Evolutionary conservation across 2,113 vertebrate species (phyloP), one percentile per base, ranked within the genome.

Genomic region (Scophthalmus maximus): DNA sequence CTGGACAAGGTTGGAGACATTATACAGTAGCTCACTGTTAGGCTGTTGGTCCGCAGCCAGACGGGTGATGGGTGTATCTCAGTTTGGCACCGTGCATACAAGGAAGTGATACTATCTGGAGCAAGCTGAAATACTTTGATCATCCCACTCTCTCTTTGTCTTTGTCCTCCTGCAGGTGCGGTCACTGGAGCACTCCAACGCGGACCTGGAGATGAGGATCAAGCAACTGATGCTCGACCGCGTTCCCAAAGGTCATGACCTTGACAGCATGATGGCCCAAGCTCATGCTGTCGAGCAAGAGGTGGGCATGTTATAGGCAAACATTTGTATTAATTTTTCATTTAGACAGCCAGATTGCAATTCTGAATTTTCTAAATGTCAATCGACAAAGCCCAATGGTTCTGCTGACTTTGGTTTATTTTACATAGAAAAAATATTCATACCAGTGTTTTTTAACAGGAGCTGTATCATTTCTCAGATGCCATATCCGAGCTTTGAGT

Each of bases 161-260:
- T 66, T 71, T 34, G 30, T 62, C 32, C 34, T 63, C 52, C 42
- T 68, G 15, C 57, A 92, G 91, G 91, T 95, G 23, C 92, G 84
- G 8, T 73, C 92, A 4, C 88, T 95, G 87, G 94, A 95, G 83
- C 89, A 89, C 75, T 92, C 94, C 82, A 95, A 95, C 12, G 86
- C 90, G 10, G 93, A 93, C 74, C 90, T 95, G 71, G 94, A 96
- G 84, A 60, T 76, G 26, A 94, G 91, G 87, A 95, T 95, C 80
- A 96, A 92, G 6, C 94, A 96, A 72, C 50, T 90, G 78, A 94
- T 94, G 93, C 44, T 93, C 0, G 89, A 93, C 20, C 89, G 92
- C 38, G 82, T 94, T n/a, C 94, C 94, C 56, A 94, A 94, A 89
- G 91, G 92, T 50, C 92, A 92, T 5, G 94, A 94, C 81, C 87